Base-by-base conservation (phyloP, 2,888 invertebrate genomes). In the Brachyptera putata region DNA sequence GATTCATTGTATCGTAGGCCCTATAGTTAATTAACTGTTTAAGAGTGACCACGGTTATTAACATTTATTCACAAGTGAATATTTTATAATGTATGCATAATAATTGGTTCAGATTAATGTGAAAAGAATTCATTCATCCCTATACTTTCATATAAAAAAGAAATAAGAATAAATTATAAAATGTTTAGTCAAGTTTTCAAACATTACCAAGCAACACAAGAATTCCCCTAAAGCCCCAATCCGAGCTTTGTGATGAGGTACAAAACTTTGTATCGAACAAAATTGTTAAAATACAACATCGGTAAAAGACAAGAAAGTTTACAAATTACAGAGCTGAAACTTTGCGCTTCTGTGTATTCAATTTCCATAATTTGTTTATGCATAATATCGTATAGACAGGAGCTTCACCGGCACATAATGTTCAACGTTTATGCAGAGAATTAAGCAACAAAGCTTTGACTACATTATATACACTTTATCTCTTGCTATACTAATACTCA, bases 281-380 rank as follows among this genome's bases (percentile, higher is more conserved):
- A 37, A 37, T 37, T 13, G 13, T 14, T n/a, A 13, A 37, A 37
- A 37, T 37, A 37, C 39, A 37, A 14, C 16, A n/a, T n/a, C n/a
- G n/a, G 43, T 21, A 16, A 9, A 14, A 43, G 43, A 43, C 43
- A 18, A 18, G 43, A 43, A 43, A 43, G 43, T 43, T 43, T 43
- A 43, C 43, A 43, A 18, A n/a, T 43, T 26, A 30, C 21, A 34
- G 9, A 7, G 53, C 21, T 36, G 53, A 53, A 53, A 53, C 53
- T 53, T 53, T 36, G 34, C 34, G 46, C 43, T 2, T 16, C 3
- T n/a, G 13, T 53, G 36, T 53, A 36, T 53, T 36, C 36, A 53
- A 53, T 53, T 53, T 53, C 34, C 53, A 53, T 53, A 53, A 53
- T 53, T 34, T 53, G 53, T 53, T 53, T 53, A 53, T 34, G 18